Percentiles rank a stretch among this genome's conserved stretches.
phyloP scores from a whole-genome alignment of 2,797 vertebrate species.

The Gambelia wislizenii region DNA sequence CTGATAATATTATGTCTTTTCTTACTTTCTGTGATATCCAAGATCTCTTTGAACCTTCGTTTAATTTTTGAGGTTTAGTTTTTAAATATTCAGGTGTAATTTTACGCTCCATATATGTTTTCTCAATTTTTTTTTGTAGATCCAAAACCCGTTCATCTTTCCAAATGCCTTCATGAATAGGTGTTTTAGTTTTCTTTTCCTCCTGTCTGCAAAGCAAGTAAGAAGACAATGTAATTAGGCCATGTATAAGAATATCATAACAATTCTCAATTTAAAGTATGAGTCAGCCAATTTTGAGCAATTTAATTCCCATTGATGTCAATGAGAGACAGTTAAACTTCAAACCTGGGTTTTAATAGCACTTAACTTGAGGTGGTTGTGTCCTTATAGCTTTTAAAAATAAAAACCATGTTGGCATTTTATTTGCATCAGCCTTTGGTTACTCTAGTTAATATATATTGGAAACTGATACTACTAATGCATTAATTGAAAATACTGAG shows the following conservation, averaged over 20 bases:
- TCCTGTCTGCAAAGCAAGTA: conserved; percentile 77
- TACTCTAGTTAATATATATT: no score
- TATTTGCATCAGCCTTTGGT: no score
- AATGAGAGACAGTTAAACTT: no score
- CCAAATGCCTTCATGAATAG: conserved; percentile 53
- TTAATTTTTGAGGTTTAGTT: conserved; percentile 56
- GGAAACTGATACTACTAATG: no score
- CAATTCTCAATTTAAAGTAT: neutral
- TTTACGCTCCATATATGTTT: conserved; percentile 80
- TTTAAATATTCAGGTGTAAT: conserved; percentile 71
- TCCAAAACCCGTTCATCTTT: conserved; percentile 79
- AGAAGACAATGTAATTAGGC: neutral
- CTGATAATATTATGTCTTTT: conserved; percentile 6
- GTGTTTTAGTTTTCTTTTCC: conserved; percentile 75
- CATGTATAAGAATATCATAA: neutral
- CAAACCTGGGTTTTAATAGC: no score
- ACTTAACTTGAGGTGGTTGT: no score
- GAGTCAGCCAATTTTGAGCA: neutral
- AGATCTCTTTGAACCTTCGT: conserved; percentile 50
- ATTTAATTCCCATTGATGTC: neutral
- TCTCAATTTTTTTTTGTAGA: conserved; percentile 81
- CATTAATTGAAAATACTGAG: no score
- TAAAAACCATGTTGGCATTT: no score
- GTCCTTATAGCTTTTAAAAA: no score
- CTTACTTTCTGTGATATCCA: conserved; percentile 57